A percentile compares a stretch with the other conserved stretches of the same genome.
Evolutionary conservation across 2,113 vertebrate species (phyloP).

Genomic region (Isurus oxyrinchus): DNA sequence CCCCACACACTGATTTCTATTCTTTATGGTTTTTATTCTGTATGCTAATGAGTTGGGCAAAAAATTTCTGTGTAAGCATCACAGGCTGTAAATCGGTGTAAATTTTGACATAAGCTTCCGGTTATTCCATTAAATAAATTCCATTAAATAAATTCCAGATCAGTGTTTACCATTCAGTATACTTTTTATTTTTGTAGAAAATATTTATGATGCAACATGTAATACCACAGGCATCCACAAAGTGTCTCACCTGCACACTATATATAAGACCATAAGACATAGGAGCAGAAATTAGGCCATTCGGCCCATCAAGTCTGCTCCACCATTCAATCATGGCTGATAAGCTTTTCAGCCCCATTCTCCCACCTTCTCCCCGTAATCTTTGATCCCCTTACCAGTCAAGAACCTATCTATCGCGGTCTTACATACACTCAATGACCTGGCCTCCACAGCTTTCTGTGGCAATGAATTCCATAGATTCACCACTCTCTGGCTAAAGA

Average conservation of each 20-base stretch:
- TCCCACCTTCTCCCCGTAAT: too few relatives aligned
- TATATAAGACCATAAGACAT: too few relatives aligned
- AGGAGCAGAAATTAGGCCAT: too few relatives aligned
- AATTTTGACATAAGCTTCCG: not conserved
- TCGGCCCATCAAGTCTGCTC: too few relatives aligned
- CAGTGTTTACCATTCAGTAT: not conserved
- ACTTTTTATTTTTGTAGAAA: not conserved
- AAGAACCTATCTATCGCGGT: too few relatives aligned
- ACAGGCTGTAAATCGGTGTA: not conserved
- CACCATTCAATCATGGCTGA: too few relatives aligned
- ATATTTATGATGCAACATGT: not conserved
- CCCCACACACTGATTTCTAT: not conserved
- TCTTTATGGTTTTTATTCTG: not conserved
- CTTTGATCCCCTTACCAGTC: too few relatives aligned
- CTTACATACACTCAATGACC: too few relatives aligned
- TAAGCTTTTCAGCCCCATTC: too few relatives aligned
- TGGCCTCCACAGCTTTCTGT: too few relatives aligned
- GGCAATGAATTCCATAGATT: too few relatives aligned
- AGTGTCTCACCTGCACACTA: not conserved
- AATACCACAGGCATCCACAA: not conserved
- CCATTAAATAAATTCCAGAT: not conserved
- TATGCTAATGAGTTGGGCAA: not conserved
- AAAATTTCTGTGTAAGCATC: not conserved
- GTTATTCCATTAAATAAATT: not conserved
- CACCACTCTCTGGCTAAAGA: too few relatives aligned